Percentiles rank a stretch among this genome's conserved stretches.
Evolutionary conservation across 2,888 invertebrate species (phyloP).

Genomic region (Alloplasta piceator): DNA sequence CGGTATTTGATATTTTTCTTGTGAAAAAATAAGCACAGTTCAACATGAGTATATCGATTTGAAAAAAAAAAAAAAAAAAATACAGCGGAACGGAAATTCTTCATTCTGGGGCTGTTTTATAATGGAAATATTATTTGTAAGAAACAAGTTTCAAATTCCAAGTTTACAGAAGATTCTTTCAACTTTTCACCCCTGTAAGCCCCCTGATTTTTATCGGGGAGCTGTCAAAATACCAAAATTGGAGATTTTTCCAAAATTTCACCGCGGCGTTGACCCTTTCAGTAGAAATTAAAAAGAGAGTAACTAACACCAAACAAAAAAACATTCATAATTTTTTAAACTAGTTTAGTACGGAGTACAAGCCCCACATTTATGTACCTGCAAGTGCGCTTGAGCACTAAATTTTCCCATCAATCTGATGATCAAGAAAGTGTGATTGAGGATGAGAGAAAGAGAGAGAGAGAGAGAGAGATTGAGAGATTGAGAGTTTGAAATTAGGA

Average conservation of each 20-base stretch:
- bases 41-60: not conserved
- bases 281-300: too few species aligned
- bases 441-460: conserved; percentile 5
- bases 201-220: too few species aligned
- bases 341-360: conserved; percentile 49
- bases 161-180: too few species aligned
- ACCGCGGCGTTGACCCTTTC: too few species aligned
- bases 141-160: too few species aligned
- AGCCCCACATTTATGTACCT: conserved; percentile 64
- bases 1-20: conserved; percentile 4
- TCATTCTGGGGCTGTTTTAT: too few species aligned
- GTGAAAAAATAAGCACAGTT: not conserved
- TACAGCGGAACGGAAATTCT: too few species aligned
- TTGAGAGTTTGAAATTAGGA: too few species aligned
- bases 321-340: conserved; percentile 46
- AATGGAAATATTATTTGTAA: too few species aligned
- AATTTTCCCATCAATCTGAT: conserved; percentile 55
- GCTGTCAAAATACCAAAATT: too few species aligned
- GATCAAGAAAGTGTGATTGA: conserved; percentile 27
- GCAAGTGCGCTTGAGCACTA: conserved; percentile 65
- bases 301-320: not conserved
- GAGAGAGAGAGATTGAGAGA: not conserved
- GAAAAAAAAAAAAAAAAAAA: conserved; percentile 15
- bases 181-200: too few species aligned
- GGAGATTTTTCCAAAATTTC: too few species aligned